phyloP scores from a whole-genome alignment of 2,888 invertebrate genomes.

The Criorhina ranunculi region DNA sequence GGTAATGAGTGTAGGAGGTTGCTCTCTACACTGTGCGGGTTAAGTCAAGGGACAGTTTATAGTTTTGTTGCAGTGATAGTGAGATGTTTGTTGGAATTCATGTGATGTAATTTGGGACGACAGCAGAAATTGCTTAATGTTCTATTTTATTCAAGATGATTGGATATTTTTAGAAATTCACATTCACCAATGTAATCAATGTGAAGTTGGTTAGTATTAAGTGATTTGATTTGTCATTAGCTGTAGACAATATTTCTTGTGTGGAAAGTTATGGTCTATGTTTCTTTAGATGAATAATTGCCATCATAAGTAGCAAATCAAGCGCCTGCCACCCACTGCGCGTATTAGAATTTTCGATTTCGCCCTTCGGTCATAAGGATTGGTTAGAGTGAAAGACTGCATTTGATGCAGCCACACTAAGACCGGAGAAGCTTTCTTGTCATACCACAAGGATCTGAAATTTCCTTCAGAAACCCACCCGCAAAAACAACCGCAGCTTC shows the following conservation, averaged over 20 bases:
- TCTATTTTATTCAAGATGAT: slow-evolving; percentile 34
- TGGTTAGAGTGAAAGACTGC: no score
- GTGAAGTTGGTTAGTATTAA: not conserved
- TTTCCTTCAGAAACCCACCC: no score
- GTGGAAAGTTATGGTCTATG: not conserved
- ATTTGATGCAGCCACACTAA: no score
- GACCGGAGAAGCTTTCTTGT: no score
- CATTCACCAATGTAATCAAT: slow-evolving; percentile 31
- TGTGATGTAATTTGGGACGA: slow-evolving; percentile 32
- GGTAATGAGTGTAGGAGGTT: slow-evolving; percentile 49
- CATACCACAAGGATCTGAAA: no score
- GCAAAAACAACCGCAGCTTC: no score
- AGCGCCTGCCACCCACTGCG: no score
- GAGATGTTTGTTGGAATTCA: slow-evolving; percentile 24
- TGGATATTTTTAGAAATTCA: slow-evolving; percentile 58
- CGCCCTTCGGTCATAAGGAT: no score
- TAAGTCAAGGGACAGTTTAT: slow-evolving; percentile 43
- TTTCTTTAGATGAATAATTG: not conserved
- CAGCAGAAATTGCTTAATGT: slow-evolving; percentile 30
- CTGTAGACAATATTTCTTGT: not conserved
- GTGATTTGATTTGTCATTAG: not conserved
- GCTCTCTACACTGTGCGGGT: slow-evolving; percentile 34
- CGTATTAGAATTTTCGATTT: no score
- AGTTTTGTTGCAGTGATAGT: slow-evolving; percentile 45
- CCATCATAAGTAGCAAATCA: not conserved